Conservation (phyloP, 2,113 vertebrate genomes). For the Condylura cristata region DNA sequence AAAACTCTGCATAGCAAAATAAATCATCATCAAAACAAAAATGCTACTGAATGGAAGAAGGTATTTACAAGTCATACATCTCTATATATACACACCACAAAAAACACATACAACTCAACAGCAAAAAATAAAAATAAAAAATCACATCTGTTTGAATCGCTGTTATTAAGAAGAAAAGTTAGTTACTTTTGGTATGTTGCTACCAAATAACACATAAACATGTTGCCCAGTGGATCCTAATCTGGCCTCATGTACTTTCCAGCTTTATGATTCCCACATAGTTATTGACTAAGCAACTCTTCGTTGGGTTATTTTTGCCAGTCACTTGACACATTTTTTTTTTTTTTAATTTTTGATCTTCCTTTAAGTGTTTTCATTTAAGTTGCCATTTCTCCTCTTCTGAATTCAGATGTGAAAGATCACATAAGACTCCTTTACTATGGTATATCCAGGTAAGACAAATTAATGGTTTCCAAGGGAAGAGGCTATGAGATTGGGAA, state of each 20-base stretch:
- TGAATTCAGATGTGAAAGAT: not conserved
- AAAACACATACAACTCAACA: no score
- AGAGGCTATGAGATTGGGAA: rapidly evolving
- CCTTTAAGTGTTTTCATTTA: not conserved
- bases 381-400: not conserved
- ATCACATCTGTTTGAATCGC: no score
- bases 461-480: not conserved
- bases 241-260: not conserved
- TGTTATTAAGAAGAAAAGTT: not conserved
- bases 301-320: not conserved
- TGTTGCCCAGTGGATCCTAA: not conserved
- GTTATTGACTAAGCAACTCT: not conserved
- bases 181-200: not conserved
- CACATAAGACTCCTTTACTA: not conserved
- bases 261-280: not conserved
- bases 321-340: not conserved
- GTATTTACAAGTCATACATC: no score
- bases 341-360: not conserved
- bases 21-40: no score
- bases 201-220: not conserved
- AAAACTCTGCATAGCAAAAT: no score
- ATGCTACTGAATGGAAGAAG: no score
- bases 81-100: no score
- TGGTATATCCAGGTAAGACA: not conserved
- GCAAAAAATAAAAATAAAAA: no score